Evolutionary conservation across 2,113 vertebrate genomes (phyloP).

Genomic region (Tympanuchus pallidicinctus): DNA sequence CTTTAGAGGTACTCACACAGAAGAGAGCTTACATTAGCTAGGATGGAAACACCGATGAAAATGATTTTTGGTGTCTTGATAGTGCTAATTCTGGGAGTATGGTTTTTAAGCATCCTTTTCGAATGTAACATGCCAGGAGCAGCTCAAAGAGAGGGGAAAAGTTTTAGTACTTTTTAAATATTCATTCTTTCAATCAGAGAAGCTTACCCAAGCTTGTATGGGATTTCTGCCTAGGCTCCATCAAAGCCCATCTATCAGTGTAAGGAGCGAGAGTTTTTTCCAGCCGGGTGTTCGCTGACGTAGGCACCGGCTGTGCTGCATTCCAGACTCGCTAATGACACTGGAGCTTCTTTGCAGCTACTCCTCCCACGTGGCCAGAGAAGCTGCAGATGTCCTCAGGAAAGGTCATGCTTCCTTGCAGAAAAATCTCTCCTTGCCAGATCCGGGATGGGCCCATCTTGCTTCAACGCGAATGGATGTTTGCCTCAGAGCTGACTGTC

Average conservation of each 20-base stretch:
- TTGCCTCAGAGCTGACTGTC: not conserved
- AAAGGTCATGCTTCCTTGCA: constrained; percentile 55
- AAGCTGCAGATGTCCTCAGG: constrained; percentile 61
- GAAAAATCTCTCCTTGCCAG: not conserved
- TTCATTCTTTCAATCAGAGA: not conserved
- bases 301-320: constrained; percentile 49
- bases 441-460: not conserved
- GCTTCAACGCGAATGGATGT: not conserved
- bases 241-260: not conserved
- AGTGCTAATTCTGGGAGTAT: not conserved
- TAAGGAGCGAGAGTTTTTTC: constrained; percentile 8
- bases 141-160: not conserved
- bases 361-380: not conserved
- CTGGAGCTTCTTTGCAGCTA: constrained; percentile 65
- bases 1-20: not conserved
- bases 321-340: constrained; percentile 76
- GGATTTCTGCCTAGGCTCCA: not conserved
- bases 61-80: not conserved
- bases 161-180: not conserved
- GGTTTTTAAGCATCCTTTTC: not conserved
- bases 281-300: not conserved
- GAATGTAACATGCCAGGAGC: not conserved
- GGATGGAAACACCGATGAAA: not conserved
- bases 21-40: not conserved
- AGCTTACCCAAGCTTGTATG: not conserved